Evolutionary conservation across 2,113 vertebrate species (phyloP), one percentile per base, ranked within the genome.

Genomic region (Caranx ignobilis): DNA sequence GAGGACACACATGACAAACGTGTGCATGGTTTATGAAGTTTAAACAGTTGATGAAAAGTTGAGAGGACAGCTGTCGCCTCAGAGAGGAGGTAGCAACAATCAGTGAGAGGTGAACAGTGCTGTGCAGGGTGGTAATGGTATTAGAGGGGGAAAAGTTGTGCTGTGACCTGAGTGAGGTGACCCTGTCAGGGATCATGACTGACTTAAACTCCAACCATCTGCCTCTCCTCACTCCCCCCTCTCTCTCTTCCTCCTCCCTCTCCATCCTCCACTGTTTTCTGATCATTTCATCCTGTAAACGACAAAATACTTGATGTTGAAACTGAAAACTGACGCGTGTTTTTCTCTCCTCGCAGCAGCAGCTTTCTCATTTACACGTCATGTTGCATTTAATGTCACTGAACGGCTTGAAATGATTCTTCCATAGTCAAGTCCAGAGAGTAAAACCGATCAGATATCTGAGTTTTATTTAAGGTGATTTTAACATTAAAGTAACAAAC

Each of bases 201-300:
- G 62, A 80, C 77, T 88, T 90, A 86, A 85, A 88, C 78, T 52
- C 81, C 68, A 78, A 71, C 89, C 90, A 90, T 91, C 89, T 93
- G 86, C 48, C 70, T 10, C 70, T 10, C 47, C 3, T 66, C 74
- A 69, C 39, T 8, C 10, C 47, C 16, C 31, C 32, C 0, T 4
- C 67, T 35, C 11, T 6, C 39, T 16, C 31, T 19, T 21, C 32
- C 0, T 6, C 67, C 41, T 12, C 10, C 39, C 15, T 1, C 12
- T 12, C 31, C 15, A 5, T 45, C 21, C 55, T 37, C 19, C 15
- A 47, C 12, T 45, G 54, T 47, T 43, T 41, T 47, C 11, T 48
- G 0, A 21, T 64, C 1, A n/a, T 16, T 26, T 60, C 19, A n/a
- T 0, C 13, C 3, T 10, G 3, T 12, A 0, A 71, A 75, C 34